Evolutionary conservation across 2,113 vertebrate genomes (phyloP), one percentile per base, ranked within the genome.

Genomic region (Bufo bufo): DNA sequence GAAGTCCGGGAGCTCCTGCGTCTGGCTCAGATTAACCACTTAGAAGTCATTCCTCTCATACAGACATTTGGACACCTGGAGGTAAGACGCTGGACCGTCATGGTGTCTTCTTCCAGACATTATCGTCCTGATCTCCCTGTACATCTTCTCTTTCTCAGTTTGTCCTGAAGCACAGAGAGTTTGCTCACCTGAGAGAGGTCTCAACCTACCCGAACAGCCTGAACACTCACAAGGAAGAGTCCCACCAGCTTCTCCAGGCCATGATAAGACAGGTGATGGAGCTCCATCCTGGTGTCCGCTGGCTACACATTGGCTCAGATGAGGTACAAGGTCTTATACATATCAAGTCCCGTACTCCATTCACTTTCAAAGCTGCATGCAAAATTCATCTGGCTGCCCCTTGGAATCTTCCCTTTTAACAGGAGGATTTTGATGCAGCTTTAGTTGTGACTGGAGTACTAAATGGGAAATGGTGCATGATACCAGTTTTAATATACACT

Each of bases 21-120:
- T 4, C 90, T 90, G 90, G 98, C 97, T 3, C 91, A 88, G 54
- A 93, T 91, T 0, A 95, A 90, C 20, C 92, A 94, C 20, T 92
- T 99, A 85, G 97, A 99, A 71, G 94, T 97, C 71, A 94, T 99
- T 89, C 98, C 98, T 0, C 92, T 99, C 65, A 95, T 99, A 86
- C 98, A 99, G 94, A 98, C 96, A 0, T 99, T 98, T 75, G 98
- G 98, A 85, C 98, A 99, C 93, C 96, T 99, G 96, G 98, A 99
- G 96, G 98, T 99, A 90, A 95, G 95, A 33, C 7, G 3, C 20
- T 12, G 17, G 16, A 7, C 16, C 12, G 13, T 16, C 17, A 11
- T 65, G 10, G 20, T 12, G 5, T 56, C 10, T 23, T 75, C 8
- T 56, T 43, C 14, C 3, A 9, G 7, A 54, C 23, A 47, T 69